These are phyloP conservation scores for Spisula solida DNA, from an alignment of 2,888 invertebrate genomes.

Conservation along the genomic window DNA sequence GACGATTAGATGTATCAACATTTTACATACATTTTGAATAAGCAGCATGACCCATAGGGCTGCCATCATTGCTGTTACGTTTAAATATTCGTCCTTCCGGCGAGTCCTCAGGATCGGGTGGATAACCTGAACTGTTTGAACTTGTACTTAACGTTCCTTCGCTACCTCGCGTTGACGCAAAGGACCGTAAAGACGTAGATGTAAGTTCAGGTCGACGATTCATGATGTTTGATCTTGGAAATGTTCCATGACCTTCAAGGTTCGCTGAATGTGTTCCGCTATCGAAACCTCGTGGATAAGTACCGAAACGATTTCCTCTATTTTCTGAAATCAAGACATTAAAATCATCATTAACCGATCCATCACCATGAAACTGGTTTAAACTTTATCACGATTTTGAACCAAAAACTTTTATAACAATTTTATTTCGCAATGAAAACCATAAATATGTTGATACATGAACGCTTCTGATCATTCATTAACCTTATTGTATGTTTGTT, in stretches of 20 bases:
- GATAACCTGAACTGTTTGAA: constrained; percentile 85
- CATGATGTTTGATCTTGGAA: constrained; percentile 78
- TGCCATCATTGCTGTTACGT: constrained; percentile 76
- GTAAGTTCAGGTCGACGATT: constrained; percentile 75
- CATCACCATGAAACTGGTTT: not conserved
- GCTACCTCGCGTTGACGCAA: constrained; percentile 79
- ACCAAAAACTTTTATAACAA: not conserved
- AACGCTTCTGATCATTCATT: too few relatives aligned
- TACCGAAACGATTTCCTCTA: constrained; percentile 78
- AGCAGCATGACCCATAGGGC: constrained; percentile 75
- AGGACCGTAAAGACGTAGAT: constrained; percentile 74
- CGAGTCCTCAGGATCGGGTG: constrained; percentile 84
- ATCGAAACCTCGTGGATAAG: constrained; percentile 82
- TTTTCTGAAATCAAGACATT: constrained; percentile 54
- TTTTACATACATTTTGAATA: constrained; percentile 82
- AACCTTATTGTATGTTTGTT: too few relatives aligned
- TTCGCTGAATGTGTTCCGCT: constrained; percentile 68
- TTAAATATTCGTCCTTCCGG: constrained; percentile 81
- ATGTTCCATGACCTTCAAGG: constrained; percentile 79
- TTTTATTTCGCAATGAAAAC: not conserved
- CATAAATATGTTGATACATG: too few relatives aligned
- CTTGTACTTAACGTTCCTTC: constrained; percentile 83
- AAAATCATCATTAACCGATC: not conserved
- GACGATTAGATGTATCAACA: not conserved
- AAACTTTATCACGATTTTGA: not conserved